Evolutionary conservation across 2,113 vertebrate genomes (phyloP).

Genomic region (Leptocoma aspasia): DNA sequence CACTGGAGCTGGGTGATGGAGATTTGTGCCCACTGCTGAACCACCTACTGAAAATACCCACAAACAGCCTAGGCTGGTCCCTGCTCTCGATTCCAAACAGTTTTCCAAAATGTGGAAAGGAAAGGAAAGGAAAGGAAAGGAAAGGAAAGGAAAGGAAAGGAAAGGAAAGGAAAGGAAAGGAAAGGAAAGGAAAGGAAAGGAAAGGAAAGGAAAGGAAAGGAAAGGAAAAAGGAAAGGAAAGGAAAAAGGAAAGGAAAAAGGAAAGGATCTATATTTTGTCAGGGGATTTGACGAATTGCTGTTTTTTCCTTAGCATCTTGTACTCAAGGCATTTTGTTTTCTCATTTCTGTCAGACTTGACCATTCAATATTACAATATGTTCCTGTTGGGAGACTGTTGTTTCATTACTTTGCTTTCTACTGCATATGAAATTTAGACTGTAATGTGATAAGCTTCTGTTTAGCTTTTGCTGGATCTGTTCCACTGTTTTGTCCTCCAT

Average conservation of each 20-base stretch:
- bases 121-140: no score
- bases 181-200: not conserved
- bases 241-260: accelerated
- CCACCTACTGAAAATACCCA: not conserved
- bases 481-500: not conserved
- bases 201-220: no score
- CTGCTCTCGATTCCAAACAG: not conserved
- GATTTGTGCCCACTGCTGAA: not conserved
- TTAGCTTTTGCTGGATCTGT: not conserved
- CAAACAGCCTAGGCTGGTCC: not conserved
- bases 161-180: not conserved
- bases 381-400: not conserved
- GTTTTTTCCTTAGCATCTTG: not conserved
- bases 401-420: not conserved
- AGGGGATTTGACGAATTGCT: not conserved
- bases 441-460: constrained; percentile 1
- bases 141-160: no score
- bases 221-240: no score
- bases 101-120: not conserved
- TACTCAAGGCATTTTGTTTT: not conserved
- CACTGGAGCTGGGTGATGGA: not conserved
- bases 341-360: not conserved
- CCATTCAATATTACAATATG: not conserved
- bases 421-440: not conserved
- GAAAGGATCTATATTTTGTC: not conserved